Evolutionary conservation across 2,797 vertebrate species (phyloP), one percentile per base, ranked within the genome.

Genomic region (Enteromius radiatus): DNA sequence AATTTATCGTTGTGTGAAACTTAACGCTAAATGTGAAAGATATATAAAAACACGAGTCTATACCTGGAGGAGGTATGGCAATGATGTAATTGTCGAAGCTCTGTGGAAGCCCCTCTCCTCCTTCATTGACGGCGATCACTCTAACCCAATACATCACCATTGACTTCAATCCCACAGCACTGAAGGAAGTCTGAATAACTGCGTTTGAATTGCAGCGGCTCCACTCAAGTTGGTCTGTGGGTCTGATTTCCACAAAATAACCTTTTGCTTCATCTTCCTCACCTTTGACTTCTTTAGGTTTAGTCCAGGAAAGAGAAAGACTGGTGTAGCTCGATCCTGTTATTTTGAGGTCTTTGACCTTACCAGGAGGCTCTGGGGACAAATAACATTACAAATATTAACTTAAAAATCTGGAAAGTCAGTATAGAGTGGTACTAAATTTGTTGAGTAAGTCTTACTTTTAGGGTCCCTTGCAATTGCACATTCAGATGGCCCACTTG

Each of bases 231-330:
- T 84, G 92, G 63, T 92, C 92, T 8, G 90, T 88, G 83, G 91
- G 90, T 73, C 94, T 91, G 86, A 97, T 92, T 89, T 98, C 97
- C 86, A 97, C 96, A 56, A 94, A 91, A 9, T 97, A 98, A 0
- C 96, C 97, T 67, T 93, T 94, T 71, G 95, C 95, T 45, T 91
- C 91, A 11, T 92, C 94, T 86, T 91, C 88, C 9, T 90, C 84
- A 2, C 93, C 95, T 2, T 93, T 90, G 6, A 93, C 85, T 33
- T 86, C 64, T 54, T 91, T 94, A 0, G 97, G 97, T 90, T 91
- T 95, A 33, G 64, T 93, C 97, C 97, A 98, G 21, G 93, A 93
- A 90, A 98, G 85, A 2, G 94, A 94, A 86, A 98, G 85, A 19
- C 94, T 94, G 17, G 89, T 93, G 84, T 94, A 93, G 45, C 92